These are phyloP conservation scores for Pyrgilauda ruficollis DNA, from an alignment of 2,113 vertebrate genomes.

Conservation along the genomic window DNA sequence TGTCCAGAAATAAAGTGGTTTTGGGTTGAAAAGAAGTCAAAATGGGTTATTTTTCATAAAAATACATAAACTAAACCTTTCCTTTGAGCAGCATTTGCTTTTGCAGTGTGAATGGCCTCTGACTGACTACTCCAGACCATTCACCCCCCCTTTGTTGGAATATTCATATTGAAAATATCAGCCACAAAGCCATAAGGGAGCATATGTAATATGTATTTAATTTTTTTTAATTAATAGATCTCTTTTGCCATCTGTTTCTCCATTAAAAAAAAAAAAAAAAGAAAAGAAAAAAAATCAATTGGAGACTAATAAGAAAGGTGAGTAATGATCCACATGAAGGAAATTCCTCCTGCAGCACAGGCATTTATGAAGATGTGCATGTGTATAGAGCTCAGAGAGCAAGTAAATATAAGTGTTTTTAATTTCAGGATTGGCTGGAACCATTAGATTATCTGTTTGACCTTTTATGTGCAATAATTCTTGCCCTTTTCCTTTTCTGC, in stretches of 20 bases:
- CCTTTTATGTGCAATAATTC: constrained; percentile 15
- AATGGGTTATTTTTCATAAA: neutral
- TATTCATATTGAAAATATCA: neutral
- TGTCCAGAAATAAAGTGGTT: neutral
- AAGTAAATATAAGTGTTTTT: neutral
- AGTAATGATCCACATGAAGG: neutral
- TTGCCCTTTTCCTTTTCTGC: neutral
- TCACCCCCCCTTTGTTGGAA: neutral
- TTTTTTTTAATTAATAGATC: rapidly evolving
- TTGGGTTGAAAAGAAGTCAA: neutral
- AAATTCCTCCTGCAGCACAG: neutral
- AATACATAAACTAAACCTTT: neutral
- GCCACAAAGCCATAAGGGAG: neutral
- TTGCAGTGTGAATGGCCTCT: neutral
- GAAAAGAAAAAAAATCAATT: neutral
- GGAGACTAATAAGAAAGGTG: neutral
- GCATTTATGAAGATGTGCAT: neutral
- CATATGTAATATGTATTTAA: neutral
- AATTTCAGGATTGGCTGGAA: neutral
- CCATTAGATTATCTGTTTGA: constrained; percentile 23
- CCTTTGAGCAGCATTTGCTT: neutral
- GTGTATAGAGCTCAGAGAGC: neutral
- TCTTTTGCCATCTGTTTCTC: neutral
- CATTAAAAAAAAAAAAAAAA: neutral
- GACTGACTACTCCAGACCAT: neutral